Evolutionary conservation across 2,797 vertebrate genomes (phyloP).

Genomic region (Halcyon smyrnensis): DNA sequence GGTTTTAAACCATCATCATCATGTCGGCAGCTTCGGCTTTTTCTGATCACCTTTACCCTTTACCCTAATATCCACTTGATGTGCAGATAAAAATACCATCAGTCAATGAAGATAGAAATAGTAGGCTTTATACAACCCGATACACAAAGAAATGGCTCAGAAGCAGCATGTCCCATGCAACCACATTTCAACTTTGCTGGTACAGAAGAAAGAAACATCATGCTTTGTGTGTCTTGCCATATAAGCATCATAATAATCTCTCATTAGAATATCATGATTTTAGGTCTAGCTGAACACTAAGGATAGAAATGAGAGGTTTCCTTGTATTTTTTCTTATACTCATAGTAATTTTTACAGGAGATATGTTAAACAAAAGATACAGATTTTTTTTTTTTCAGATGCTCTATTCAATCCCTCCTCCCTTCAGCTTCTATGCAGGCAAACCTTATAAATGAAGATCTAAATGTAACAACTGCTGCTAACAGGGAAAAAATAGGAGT

Average conservation of each 20-base stretch:
- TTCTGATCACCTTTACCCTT: background rate
- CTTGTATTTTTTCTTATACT: background rate
- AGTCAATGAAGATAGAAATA: background rate
- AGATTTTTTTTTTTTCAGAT: background rate
- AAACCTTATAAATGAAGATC: background rate
- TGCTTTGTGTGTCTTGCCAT: background rate
- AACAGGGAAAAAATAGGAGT: background rate
- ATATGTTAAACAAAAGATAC: background rate
- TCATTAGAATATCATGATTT: background rate
- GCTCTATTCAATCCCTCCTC: background rate
- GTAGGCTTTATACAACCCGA: background rate
- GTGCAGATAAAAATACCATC: background rate
- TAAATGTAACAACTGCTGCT: background rate
- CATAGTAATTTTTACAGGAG: background rate
- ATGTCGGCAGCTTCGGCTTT: background rate
- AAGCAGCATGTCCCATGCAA: background rate
- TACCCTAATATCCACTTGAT: background rate
- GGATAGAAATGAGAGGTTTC: background rate
- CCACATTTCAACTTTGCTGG: background rate
- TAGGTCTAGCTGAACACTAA: background rate
- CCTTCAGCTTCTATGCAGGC: background rate
- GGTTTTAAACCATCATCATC: background rate
- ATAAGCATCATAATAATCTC: background rate
- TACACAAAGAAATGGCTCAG: background rate
- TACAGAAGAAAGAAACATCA: background rate